Percentiles rank a stretch among this genome's conserved stretches.
Conservation (phyloP, 2,797 vertebrate genomes). For the Lagocephalus sceleratus region DNA sequence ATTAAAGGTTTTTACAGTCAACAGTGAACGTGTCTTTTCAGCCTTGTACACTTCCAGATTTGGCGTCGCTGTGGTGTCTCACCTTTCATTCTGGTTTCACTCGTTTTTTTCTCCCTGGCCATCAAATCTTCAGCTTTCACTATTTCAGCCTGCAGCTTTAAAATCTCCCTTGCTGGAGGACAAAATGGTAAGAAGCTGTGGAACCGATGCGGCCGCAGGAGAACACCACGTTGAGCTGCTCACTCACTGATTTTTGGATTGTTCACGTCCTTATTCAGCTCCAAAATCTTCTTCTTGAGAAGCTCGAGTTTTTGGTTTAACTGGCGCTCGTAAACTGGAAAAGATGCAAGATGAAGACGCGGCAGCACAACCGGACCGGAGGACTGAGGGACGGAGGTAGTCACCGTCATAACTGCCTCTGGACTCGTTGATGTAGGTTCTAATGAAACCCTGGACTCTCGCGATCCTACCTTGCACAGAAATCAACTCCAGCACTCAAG, state of each 20-base stretch:
- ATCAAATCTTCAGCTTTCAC: rapidly evolving
- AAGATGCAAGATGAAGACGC: not conserved
- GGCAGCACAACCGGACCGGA: not conserved
- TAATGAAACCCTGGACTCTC: constrained; percentile 15
- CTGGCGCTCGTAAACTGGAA: constrained; percentile 27
- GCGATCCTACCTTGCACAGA: constrained; percentile 21
- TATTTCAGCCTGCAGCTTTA: constrained; percentile 17
- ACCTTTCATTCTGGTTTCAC: constrained; percentile 22
- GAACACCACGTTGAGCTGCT: not conserved
- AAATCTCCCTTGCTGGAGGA: constrained; percentile 47
- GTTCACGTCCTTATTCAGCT: not conserved
- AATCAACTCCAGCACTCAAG: constrained; percentile 46
- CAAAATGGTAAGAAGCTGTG: not conserved
- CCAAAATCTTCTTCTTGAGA: constrained; percentile 36
- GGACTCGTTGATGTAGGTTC: not conserved
- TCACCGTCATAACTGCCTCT: constrained; percentile 15
- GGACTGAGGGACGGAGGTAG: not conserved
- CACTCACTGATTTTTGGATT: constrained; percentile 42
- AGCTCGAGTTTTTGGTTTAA: not conserved
- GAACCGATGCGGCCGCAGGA: not conserved
- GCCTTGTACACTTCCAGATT: not conserved
- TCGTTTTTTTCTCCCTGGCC: rapidly evolving
- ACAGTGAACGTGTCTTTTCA: no score
- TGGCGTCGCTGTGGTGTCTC: not conserved
- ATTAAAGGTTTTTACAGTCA: no score